A percentile compares a stretch with the other conserved stretches of the same genome.
Evolutionary conservation across 2,797 vertebrate species (phyloP).

Genomic region (Oreochromis grahami): DNA sequence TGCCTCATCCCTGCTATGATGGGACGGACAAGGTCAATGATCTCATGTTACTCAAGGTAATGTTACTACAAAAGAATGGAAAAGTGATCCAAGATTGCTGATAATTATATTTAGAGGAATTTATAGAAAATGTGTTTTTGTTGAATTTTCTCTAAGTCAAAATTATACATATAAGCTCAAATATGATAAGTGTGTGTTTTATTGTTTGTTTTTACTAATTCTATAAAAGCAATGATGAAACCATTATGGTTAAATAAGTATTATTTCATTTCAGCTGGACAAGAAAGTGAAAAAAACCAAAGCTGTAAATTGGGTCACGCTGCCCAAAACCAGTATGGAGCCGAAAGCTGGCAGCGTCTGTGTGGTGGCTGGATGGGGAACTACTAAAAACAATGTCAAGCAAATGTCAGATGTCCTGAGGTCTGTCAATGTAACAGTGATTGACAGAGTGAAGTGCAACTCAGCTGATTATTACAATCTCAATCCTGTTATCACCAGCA

Average conservation of each 20-base stretch:
- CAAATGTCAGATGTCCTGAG: slow-evolving; percentile 50
- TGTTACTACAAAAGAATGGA: not conserved
- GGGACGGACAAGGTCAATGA: not conserved
- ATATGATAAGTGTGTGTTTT: not conserved
- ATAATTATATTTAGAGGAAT: not conserved
- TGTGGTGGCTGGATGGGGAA: slow-evolving; percentile 70
- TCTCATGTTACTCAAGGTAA: slow-evolving; percentile 71
- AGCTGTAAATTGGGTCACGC: slow-evolving; percentile 5
- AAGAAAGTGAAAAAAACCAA: slow-evolving; percentile 16
- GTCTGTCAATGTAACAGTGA: slow-evolving; percentile 60
- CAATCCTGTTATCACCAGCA: slow-evolving; percentile 21
- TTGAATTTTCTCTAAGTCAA: not conserved
- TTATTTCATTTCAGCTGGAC: slow-evolving; percentile 48
- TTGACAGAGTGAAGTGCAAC: slow-evolving; percentile 58
- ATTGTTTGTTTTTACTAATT: not conserved
- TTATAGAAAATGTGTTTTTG: not conserved
- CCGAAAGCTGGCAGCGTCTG: slow-evolving; percentile 18
- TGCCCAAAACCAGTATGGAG: not conserved
- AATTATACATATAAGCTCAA: not conserved
- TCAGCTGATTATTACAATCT: slow-evolving; percentile 41
- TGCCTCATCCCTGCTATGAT: slow-evolving; percentile 51
- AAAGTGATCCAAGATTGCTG: not conserved
- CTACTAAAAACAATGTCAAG: accelerated
- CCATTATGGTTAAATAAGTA: not conserved
- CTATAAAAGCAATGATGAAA: not conserved